Evolutionary conservation across 1,140 invertebrate genomes (phyloP).

Genomic region (Drosophila lacertosa): DNA sequence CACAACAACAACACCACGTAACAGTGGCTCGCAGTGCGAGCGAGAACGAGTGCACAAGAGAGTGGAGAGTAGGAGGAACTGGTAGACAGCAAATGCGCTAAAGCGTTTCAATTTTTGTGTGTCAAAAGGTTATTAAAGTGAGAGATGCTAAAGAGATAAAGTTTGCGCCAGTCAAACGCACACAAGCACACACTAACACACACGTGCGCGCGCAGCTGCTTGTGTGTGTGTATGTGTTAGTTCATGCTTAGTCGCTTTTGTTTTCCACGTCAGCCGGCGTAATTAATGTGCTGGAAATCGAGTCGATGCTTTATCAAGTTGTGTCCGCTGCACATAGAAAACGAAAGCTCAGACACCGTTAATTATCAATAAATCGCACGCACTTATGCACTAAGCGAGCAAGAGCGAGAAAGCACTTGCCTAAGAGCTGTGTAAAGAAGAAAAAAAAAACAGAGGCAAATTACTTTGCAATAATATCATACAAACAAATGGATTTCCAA

Average conservation of each 20-base stretch:
- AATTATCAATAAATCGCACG: slow-evolving; percentile 65
- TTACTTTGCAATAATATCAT: slow-evolving; percentile 67
- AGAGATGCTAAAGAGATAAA: slow-evolving; percentile 55
- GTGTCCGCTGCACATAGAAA: slow-evolving; percentile 44
- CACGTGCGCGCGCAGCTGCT: background rate
- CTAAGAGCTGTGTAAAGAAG: slow-evolving; percentile 3
- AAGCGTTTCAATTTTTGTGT: slow-evolving; percentile 76
- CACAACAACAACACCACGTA: slow-evolving; percentile 40
- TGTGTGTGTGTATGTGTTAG: slow-evolving; percentile 17
- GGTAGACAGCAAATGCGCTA: slow-evolving; percentile 60
- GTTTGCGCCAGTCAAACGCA: slow-evolving; percentile 4
- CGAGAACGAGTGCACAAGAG: background rate
- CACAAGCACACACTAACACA: slow-evolving; percentile 11
- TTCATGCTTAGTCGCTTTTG: slow-evolving; percentile 33
- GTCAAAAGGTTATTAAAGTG: slow-evolving; percentile 77
- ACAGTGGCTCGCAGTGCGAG: slow-evolving; percentile 10
- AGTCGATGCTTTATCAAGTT: slow-evolving; percentile 22
- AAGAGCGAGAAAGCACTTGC: background rate
- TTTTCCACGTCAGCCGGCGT: slow-evolving; percentile 32
- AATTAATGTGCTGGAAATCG: slow-evolving; percentile 41
- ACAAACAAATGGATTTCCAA: slow-evolving; percentile 65
- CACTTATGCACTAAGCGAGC: slow-evolving; percentile 53
- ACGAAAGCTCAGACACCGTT: slow-evolving; percentile 70
- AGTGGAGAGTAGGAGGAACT: slow-evolving; percentile 19
- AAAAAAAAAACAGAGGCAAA: slow-evolving; percentile 41